Evolutionary conservation across 1,140 invertebrate genomes (phyloP).

Genomic region (Scylla paramamosain): DNA sequence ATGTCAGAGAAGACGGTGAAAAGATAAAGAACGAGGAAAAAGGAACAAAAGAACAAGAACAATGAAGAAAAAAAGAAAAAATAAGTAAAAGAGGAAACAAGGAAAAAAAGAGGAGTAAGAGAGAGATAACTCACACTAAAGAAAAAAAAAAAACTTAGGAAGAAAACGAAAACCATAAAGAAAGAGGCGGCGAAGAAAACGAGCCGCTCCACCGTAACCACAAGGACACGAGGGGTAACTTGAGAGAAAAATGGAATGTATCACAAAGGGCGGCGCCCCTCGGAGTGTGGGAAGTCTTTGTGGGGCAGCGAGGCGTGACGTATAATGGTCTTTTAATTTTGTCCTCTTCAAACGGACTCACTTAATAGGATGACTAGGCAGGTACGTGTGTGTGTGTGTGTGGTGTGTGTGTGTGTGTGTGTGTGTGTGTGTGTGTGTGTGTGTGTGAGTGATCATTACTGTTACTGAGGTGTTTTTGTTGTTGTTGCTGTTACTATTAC

Average conservation of each 20-base stretch:
- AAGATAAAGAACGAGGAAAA: background rate
- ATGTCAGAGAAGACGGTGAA: background rate
- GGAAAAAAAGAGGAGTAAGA: background rate
- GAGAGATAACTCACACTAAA: background rate
- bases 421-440: slow-evolving; percentile 23
- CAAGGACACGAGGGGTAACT: background rate
- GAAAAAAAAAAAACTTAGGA: background rate
- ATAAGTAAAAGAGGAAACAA: background rate
- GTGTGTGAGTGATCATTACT: slow-evolving; percentile 2
- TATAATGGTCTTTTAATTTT: slow-evolving; percentile 74
- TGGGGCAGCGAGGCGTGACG: slow-evolving; percentile 55
- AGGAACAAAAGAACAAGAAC: slow-evolving; percentile 31
- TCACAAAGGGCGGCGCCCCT: background rate
- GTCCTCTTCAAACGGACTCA: slow-evolving; percentile 73
- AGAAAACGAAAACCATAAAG: background rate
- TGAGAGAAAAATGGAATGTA: slow-evolving; percentile 27
- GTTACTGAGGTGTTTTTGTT: too few relatives aligned
- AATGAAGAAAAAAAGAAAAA: background rate
- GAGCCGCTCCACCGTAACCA: background rate
- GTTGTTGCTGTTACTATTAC: too few relatives aligned
- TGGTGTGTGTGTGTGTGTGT: slow-evolving; percentile 21
- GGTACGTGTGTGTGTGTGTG: background rate
- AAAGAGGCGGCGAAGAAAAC: background rate
- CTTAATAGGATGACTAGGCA: slow-evolving; percentile 72
- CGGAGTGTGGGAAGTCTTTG: slow-evolving; percentile 38